These are phyloP conservation scores for Galerucella pusilla DNA, from an alignment of 2,888 invertebrate genomes.

Conservation along the genomic window DNA sequence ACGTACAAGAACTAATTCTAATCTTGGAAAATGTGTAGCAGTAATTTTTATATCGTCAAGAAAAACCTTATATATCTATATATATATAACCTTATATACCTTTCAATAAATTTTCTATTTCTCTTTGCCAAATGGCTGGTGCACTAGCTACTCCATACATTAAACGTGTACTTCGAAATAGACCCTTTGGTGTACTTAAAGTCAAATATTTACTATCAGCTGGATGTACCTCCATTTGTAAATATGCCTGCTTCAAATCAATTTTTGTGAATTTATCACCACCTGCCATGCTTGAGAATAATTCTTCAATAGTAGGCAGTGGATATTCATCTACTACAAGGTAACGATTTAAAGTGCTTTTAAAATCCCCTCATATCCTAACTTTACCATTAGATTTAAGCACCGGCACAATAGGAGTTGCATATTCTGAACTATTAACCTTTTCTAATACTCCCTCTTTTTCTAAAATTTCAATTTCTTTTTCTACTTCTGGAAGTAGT, in stretches of 20 bases:
- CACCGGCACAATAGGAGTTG: slow-evolving; percentile 35
- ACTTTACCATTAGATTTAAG: slow-evolving; percentile 28
- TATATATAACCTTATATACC: slow-evolving; percentile 52
- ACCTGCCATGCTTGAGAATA: slow-evolving; percentile 46
- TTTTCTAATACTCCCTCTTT: slow-evolving; percentile 40
- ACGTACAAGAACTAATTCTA: no score
- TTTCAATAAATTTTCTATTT: slow-evolving; percentile 50
- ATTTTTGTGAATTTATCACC: slow-evolving; percentile 48
- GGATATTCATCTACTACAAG: slow-evolving; percentile 32
- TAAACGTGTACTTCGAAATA: slow-evolving; percentile 54
- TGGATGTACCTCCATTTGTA: slow-evolving; percentile 56
- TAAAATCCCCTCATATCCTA: slow-evolving; percentile 40
- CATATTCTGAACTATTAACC: slow-evolving; percentile 40
- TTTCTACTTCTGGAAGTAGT: not conserved
- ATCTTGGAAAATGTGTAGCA: slow-evolving; percentile 40
- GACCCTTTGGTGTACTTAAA: slow-evolving; percentile 57
- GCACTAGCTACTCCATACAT: slow-evolving; percentile 54
- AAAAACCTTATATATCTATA: slow-evolving; percentile 53
- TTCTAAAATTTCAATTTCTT: slow-evolving; percentile 29
- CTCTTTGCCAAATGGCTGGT: slow-evolving; percentile 41
- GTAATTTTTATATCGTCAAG: slow-evolving; percentile 56
- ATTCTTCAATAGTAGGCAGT: slow-evolving; percentile 36
- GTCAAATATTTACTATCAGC: slow-evolving; percentile 55
- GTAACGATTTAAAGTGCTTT: slow-evolving; percentile 31
- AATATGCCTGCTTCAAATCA: slow-evolving; percentile 56